phyloP scores from a whole-genome alignment of 2,888 invertebrate species.

The Neoascia interrupta region DNA sequence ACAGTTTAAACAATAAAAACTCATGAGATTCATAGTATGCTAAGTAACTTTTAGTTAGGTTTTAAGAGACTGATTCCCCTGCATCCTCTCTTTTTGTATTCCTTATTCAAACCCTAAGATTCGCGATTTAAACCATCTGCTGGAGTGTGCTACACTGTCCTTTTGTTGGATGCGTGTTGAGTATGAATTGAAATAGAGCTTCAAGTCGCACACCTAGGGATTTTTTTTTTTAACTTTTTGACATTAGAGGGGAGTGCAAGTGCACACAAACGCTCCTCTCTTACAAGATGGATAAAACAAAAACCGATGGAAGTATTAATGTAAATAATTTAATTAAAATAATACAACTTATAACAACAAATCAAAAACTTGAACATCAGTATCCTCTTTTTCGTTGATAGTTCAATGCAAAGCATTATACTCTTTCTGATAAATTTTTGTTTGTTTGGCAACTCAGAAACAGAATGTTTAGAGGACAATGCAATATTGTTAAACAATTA shows the following conservation, averaged over 20 bases:
- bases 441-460: not conserved
- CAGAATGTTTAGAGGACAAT: not conserved
- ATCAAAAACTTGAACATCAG: conserved; percentile 9
- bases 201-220: not conserved
- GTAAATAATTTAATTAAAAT: conserved; percentile 49
- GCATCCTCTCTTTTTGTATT: conserved; percentile 40
- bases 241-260: not conserved
- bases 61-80: conserved; percentile 69
- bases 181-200: conserved; percentile 1
- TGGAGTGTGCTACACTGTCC: not conserved
- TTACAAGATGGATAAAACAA: not conserved
- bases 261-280: not conserved
- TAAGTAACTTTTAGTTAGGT: conserved; percentile 63
- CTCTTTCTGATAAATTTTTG: conserved; percentile 1
- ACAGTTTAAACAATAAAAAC: conserved; percentile 52
- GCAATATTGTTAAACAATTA: not conserved
- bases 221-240: conserved; percentile 4
- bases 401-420: conserved; percentile 29
- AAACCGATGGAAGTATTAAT: conserved; percentile 66
- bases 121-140: too few relatives aligned
- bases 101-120: too few relatives aligned
- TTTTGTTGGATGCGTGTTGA: not conserved
- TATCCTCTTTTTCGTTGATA: conserved; percentile 3
- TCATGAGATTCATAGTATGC: conserved; percentile 60
- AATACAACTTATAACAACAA: conserved; percentile 11